Conservation (phyloP, 2,113 vertebrate species). For the Sinocyclocheilus anophthalmus region DNA sequence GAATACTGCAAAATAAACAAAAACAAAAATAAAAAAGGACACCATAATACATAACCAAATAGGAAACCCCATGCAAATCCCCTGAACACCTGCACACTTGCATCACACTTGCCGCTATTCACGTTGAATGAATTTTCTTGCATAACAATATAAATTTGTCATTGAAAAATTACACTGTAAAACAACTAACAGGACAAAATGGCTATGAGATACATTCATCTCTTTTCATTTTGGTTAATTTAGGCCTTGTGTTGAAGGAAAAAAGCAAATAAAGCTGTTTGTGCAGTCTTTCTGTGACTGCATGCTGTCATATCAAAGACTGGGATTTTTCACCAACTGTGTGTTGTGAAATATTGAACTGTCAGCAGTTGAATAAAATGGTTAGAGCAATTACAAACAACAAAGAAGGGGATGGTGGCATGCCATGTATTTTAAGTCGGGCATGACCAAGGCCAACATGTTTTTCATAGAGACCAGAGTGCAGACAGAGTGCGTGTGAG, state of each 20-base stretch:
- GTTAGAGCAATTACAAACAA: slow-evolving; percentile 48
- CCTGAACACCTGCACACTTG: neutral
- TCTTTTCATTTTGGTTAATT: slow-evolving; percentile 21
- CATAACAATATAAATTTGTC: neutral
- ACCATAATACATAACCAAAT: neutral
- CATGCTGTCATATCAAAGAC: slow-evolving; percentile 1
- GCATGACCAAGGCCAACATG: slow-evolving; percentile 63
- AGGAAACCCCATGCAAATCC: neutral
- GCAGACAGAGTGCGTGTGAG: slow-evolving; percentile 5
- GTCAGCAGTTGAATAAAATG: slow-evolving; percentile 55
- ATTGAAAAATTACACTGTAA: neutral
- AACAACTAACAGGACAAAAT: slow-evolving; percentile 3
- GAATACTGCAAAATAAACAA: neutral
- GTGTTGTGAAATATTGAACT: slow-evolving; percentile 34
- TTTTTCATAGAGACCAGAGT: slow-evolving; percentile 28
- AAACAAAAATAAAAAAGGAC: neutral
- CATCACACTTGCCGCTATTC: neutral
- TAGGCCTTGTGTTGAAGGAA: neutral
- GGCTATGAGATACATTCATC: neutral
- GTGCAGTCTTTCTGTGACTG: neutral
- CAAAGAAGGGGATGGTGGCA: slow-evolving; percentile 45
- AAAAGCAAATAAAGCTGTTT: slow-evolving; percentile 27
- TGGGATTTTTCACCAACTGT: neutral
- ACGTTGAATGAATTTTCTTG: neutral
- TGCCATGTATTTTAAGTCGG: slow-evolving; percentile 63